phyloP scores from a whole-genome alignment of 2,113 vertebrate species.

The Chlamydotis undulata region DNA sequence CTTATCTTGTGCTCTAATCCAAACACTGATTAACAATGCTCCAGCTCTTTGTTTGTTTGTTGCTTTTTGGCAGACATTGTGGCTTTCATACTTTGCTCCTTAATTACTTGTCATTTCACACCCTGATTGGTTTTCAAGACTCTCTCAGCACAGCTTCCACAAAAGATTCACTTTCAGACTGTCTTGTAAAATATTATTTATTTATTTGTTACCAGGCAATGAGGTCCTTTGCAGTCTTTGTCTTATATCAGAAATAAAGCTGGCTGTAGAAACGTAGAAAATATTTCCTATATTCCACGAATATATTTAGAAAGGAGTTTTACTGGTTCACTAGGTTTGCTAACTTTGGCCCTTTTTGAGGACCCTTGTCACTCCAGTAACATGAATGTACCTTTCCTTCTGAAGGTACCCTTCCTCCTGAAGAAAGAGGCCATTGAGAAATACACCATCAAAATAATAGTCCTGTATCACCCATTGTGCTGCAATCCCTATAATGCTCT shows the following conservation, averaged over 20 bases:
- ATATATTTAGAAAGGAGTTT: not conserved
- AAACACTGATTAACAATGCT: constrained; percentile 38
- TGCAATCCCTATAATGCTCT: not conserved
- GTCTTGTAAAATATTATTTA: constrained; percentile 4
- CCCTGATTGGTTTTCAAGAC: constrained; percentile 2
- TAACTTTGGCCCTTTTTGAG: not conserved
- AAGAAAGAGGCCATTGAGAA: not conserved
- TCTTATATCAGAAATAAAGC: not conserved
- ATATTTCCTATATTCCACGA: not conserved
- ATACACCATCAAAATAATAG: not conserved
- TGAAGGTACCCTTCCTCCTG: not conserved
- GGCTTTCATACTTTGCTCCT: constrained; percentile 17
- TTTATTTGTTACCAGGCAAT: constrained; percentile 17
- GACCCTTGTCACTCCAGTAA: not conserved
- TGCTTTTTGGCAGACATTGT: constrained; percentile 6
- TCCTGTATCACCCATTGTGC: too few relatives aligned
- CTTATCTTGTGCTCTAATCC: not conserved
- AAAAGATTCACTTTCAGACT: constrained; percentile 10
- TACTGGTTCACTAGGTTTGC: not conserved
- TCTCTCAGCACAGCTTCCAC: not conserved
- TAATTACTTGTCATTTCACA: constrained; percentile 59
- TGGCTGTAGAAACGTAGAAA: not conserved
- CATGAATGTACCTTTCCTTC: not conserved
- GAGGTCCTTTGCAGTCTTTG: not conserved
- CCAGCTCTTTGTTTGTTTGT: constrained; percentile 38